Evolutionary conservation across 2,113 vertebrate species (phyloP), one percentile per base, ranked within the genome.

Genomic region (Panurus biarmicus): DNA sequence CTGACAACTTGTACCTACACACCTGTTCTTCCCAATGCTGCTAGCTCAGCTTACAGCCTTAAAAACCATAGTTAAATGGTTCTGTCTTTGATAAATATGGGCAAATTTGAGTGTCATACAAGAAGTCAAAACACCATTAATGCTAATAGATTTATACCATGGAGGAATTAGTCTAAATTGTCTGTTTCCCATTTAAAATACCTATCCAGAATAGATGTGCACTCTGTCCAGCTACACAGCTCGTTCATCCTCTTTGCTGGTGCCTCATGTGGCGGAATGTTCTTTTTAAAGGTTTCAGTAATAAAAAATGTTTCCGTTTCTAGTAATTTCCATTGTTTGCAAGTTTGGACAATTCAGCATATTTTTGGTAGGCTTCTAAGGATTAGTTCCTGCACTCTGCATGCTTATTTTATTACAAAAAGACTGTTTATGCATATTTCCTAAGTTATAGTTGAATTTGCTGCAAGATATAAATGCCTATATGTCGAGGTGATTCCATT

Each of bases 141-240:
- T 67, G 48, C 40, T 73, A 93, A 60, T 35, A 83, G 58, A 75
- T 74, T 91, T 89, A 85, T 76, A 73, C 8, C 21, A 56, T 28
- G 33, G 38, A 60, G 64, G 76, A 89, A 87, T 51, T 73, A 70
- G 16, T 70, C 77, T 72, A 65, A 87, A 82, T 89, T 85, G 35
- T 71, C 64, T 90, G 44, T 44, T 95, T 96, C 75, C 26, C 35
- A 35, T 89, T 93, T 79, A 57, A 87, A 93, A 85, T 62, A 86
- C 48, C 44, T 44, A 45, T 76, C 16, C 23, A 42, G 74, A 73
- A 70, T n/a, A 87, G n/a, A 75, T 65, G 38, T 35, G 31, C 28
- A 20, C 42, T 95, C 45, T 33, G 45, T 65, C 61, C 74, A 89
- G 78, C 38, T 62, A 42, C 51, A 58, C 18, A 40, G 42, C 64